Evolutionary conservation across 30 jellyfish, hydroid and myxozoan genomes (phyloP), one percentile per base, ranked within the genome.

Genomic region (Haliclystus octoradiatus): DNA sequence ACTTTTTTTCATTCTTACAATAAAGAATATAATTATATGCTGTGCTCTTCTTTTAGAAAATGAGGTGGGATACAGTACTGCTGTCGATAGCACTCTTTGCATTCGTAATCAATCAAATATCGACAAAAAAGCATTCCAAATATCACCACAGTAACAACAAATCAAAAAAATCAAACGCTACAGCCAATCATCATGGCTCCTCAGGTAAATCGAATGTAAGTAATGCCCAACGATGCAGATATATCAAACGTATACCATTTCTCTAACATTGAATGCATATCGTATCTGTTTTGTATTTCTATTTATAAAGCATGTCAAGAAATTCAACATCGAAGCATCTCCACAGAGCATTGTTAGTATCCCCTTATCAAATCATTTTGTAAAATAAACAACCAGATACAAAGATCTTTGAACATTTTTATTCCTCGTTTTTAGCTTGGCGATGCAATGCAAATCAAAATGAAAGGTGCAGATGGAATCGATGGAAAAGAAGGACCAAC

Each of bases 381-480:
- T 68, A 12, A 4, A 7, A 4, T 13, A 68, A 34, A 15, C 76
- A 7, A n/a, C 31, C 69, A 27, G 19, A 19, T 31, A 0, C 25
- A 19, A 19, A 22, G 0, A 13, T 34, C 32, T 30, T 67, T 4
- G 32, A 4, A 5, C 40, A 0, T 2, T 63, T 3, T 23, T 19
- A 61, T 13, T 61, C 26, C 4, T 19, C 5, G 22, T 31, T 68
- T 68, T 53, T 74, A 90, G 98, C 95, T 90, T 57, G 98, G 98
- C 2, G 98, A 90, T 73, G 86, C 99, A 12, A 92, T 92, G 99
- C 95, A 82, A 63, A 84, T 92, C 77, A 92, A 92, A 71, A 92
- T 92, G 99, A 92, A 83, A 74, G 99, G 99, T 19, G 82, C 94
- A 25, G 99, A 92, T 66, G 99, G 99, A 28, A 57, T 84, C 28